A percentile compares a stretch with the other conserved stretches of the same genome.
Conservation (phyloP, 2,888 invertebrate species). For the Galeopsomyia nigrocyanea region DNA sequence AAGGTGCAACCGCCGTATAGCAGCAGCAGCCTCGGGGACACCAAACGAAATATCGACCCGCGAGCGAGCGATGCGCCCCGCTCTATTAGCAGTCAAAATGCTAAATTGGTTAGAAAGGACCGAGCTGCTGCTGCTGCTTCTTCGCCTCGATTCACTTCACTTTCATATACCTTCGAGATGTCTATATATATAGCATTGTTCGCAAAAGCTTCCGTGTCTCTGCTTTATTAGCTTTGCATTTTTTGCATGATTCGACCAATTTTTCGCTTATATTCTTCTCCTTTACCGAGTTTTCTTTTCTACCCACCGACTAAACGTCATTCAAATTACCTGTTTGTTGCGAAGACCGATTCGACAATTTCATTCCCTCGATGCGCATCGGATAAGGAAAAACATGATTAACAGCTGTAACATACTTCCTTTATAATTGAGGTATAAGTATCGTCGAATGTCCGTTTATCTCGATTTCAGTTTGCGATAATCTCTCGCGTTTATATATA, state of each 20-base stretch:
- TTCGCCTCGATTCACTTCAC: background rate
- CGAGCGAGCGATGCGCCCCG: slow-evolving; percentile 1
- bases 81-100: slow-evolving; percentile 41
- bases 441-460: background rate
- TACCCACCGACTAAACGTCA: background rate
- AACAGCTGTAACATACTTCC: too few species aligned
- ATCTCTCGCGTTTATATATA: slow-evolving; percentile 17
- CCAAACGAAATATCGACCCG: slow-evolving; percentile 48
- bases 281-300: background rate
- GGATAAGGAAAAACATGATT: too few species aligned
- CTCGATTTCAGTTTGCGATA: slow-evolving; percentile 21
- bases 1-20: slow-evolving; percentile 62
- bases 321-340: too few species aligned
- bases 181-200: slow-evolving; percentile 37
- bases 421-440: too few species aligned
- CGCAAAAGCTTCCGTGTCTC: background rate
- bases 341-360: too few species aligned
- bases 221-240: slow-evolving; percentile 11
- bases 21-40: slow-evolving; percentile 51
- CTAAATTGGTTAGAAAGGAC: slow-evolving; percentile 40
- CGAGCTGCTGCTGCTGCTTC: too few species aligned
- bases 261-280: background rate
- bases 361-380: too few species aligned
- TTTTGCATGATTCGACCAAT: slow-evolving; percentile 9
- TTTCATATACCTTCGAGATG: background rate